A percentile compares a stretch with the other conserved stretches of the same genome.
Evolutionary conservation across 2,888 invertebrate genomes (phyloP).

Genomic region (Panzeria rudis): DNA sequence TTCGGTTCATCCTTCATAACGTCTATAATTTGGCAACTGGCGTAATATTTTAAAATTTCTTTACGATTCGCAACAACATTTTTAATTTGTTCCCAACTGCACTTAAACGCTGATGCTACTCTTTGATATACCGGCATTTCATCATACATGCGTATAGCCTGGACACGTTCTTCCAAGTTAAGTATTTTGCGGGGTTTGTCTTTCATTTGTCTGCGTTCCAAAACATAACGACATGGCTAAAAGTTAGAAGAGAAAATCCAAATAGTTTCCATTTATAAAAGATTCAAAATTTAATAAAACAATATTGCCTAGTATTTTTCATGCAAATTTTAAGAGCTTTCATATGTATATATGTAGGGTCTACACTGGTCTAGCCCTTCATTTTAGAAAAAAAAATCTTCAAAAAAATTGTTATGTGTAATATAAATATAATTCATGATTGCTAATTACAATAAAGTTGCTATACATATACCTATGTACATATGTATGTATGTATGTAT

Average conservation of each 20-base stretch:
- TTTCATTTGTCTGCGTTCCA: constrained; percentile 71
- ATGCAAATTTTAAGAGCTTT: no score
- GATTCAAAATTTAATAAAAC: not conserved
- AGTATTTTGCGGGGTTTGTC: constrained; percentile 75
- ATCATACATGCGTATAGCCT: constrained; percentile 75
- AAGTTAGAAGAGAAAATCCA: constrained; percentile 44
- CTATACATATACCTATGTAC: not conserved
- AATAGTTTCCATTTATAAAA: not conserved
- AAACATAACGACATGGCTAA: constrained; percentile 73
- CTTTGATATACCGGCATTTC: constrained; percentile 74
- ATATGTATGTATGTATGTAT: not conserved
- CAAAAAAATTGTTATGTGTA: no score
- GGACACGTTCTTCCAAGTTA: constrained; percentile 75
- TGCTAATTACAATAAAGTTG: no score
- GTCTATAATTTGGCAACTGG: constrained; percentile 73
- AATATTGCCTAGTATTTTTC: not conserved
- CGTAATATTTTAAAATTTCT: constrained; percentile 74
- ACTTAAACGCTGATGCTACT: constrained; percentile 74
- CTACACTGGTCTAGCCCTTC: no score
- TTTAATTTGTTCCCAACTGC: constrained; percentile 76
- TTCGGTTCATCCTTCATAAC: constrained; percentile 72
- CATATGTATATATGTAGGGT: no score
- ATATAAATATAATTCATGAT: no score
- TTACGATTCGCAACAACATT: constrained; percentile 75
- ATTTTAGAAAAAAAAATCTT: no score